Evolutionary conservation across 2,888 invertebrate species (phyloP).

Genomic region (Calephelis perditalis): DNA sequence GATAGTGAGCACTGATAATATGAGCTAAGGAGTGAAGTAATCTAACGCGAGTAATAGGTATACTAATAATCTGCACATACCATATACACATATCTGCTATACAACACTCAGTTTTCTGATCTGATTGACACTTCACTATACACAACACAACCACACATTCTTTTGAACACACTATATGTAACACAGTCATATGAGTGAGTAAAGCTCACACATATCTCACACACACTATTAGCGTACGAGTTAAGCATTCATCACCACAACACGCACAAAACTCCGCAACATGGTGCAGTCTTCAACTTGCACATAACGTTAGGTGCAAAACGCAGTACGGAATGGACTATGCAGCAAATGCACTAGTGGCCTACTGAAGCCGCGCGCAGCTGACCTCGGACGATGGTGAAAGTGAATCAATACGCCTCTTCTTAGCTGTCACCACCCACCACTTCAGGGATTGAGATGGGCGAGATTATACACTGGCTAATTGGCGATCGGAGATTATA

Average conservation of each 20-base stretch:
- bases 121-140: too few relatives aligned
- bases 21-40: too few relatives aligned
- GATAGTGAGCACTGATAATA: too few relatives aligned
- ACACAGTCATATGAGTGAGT: too few relatives aligned
- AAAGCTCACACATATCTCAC: not conserved
- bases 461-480: not conserved
- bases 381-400: slow-evolving; percentile 67
- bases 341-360: slow-evolving; percentile 62
- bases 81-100: too few relatives aligned
- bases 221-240: not conserved
- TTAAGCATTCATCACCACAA: not conserved
- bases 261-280: slow-evolving; percentile 6
- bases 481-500: too few relatives aligned
- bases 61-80: too few relatives aligned
- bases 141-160: too few relatives aligned
- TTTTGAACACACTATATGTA: too few relatives aligned
- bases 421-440: slow-evolving; percentile 48
- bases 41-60: too few relatives aligned
- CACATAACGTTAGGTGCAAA: slow-evolving; percentile 50
- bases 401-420: slow-evolving; percentile 70
- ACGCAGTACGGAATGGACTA: slow-evolving; percentile 58
- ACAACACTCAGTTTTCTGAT: too few relatives aligned
- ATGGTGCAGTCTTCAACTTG: not conserved
- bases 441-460: slow-evolving; percentile 12
- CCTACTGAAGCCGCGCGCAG: slow-evolving; percentile 75